Conservation (phyloP, 2,797 vertebrate species). For the Neostethus bicornis region DNA sequence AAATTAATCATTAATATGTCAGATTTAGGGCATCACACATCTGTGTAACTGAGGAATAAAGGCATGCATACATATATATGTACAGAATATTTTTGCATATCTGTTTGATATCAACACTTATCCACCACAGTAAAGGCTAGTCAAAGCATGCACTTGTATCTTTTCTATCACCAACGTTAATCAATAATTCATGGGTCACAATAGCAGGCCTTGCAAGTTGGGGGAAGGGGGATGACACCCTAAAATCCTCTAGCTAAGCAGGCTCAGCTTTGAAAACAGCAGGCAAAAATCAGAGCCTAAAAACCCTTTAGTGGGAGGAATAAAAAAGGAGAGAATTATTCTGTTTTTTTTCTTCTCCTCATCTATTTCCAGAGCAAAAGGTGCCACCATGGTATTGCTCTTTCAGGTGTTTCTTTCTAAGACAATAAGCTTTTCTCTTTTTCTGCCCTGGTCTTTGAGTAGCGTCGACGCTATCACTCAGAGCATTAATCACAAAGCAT, state of each 20-base stretch:
- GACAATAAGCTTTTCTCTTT: conserved; percentile 83
- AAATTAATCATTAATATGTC: no score
- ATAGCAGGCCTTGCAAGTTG: conserved; percentile 69
- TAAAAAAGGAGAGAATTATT: conserved; percentile 17
- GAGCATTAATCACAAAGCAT: conserved; percentile 90
- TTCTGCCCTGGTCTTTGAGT: conserved; percentile 79
- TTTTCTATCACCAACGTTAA: conserved; percentile 82
- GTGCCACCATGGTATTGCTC: conserved; percentile 69
- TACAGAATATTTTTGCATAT: conserved; percentile 61
- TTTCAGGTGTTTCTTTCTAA: conserved; percentile 82
- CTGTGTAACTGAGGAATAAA: no score
- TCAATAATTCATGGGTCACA: conserved; percentile 84
- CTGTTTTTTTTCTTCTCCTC: conserved; percentile 24
- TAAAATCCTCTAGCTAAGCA: conserved; percentile 59
- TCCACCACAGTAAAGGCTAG: conserved; percentile 66
- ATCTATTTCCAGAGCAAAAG: conserved; percentile 16
- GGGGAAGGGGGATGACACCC: conserved; percentile 44
- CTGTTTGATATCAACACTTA: conserved; percentile 60
- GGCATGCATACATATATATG: background rate
- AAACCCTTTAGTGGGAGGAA: conserved; percentile 32
- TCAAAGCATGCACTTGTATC: conserved; percentile 77
- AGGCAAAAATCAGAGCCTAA: conserved; percentile 73
- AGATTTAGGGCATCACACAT: no score
- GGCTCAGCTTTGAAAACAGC: conserved; percentile 65
- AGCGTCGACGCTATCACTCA: conserved; percentile 88